A percentile compares a stretch with the other conserved stretches of the same genome.
Evolutionary conservation across 2,888 invertebrate genomes (phyloP).

Genomic region (Stenchaetothrips biformis): DNA sequence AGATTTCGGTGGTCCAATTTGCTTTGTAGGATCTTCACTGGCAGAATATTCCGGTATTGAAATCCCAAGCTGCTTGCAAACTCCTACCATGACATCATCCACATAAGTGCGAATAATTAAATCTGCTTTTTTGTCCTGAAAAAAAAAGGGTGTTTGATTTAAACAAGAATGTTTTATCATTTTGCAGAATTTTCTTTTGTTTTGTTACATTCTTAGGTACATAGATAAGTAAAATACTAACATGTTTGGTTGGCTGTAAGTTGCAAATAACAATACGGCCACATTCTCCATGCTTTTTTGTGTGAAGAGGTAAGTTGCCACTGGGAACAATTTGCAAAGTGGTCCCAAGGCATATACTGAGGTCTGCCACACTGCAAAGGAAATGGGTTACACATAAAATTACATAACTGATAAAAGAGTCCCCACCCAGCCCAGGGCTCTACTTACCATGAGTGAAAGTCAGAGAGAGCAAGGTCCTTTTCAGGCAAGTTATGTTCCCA

Average conservation of each 20-base stretch:
- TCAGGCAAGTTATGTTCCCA: constrained; percentile 95
- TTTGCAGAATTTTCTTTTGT: background rate
- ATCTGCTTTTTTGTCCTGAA: constrained; percentile 85
- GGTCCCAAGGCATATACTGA: constrained; percentile 93
- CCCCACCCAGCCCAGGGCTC: background rate
- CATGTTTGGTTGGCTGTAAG: constrained; percentile 96
- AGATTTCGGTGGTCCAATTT: constrained; percentile 50
- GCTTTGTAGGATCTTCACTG: constrained; percentile 62
- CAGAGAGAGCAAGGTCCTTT: constrained; percentile 74
- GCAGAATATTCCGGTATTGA: constrained; percentile 67
- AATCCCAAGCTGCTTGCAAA: constrained; percentile 68
- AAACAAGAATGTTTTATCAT: constrained; percentile 26
- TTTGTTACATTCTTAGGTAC: constrained; percentile 19
- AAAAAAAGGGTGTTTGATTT: constrained; percentile 38
- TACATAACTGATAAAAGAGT: background rate
- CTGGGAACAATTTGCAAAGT: constrained; percentile 96
- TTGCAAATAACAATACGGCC: constrained; percentile 92
- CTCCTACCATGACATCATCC: constrained; percentile 70
- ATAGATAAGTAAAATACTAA: constrained; percentile 48
- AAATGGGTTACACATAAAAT: constrained; percentile 26
- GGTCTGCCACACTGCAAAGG: constrained; percentile 74
- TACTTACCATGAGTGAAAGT: constrained; percentile 75
- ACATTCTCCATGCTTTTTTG: constrained; percentile 64
- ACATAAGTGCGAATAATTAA: constrained; percentile 84
- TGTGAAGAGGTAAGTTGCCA: constrained; percentile 84